Evolutionary conservation across 2,888 invertebrate genomes (phyloP).

Genomic region (Caenorhabditis virilis): DNA sequence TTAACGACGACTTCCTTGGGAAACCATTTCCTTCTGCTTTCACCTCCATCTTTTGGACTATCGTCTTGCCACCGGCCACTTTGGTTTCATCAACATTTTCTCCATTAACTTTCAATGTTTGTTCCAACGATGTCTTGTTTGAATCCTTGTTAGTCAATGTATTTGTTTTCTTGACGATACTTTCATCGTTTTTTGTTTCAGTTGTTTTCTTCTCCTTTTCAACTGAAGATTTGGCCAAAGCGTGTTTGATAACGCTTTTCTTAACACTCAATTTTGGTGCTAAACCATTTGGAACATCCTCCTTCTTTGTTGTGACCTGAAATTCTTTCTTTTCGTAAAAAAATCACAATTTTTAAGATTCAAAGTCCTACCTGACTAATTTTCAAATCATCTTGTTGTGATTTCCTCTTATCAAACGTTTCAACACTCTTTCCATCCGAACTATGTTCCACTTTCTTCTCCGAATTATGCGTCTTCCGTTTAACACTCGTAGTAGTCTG

Average conservation of each 20-base stretch:
- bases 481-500: conserved; percentile 44
- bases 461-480: conserved; percentile 28
- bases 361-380: conserved; percentile 34
- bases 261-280: conserved; percentile 39
- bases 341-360: background rate
- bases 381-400: conserved; percentile 38
- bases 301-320: conserved; percentile 43
- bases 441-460: conserved; percentile 37
- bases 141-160: conserved; percentile 28
- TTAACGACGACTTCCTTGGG: conserved; percentile 33
- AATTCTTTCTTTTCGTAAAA: background rate
- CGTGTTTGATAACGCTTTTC: conserved; percentile 43
- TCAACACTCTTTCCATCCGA: conserved; percentile 43
- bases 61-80: conserved; percentile 23
- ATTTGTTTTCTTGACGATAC: conserved; percentile 30
- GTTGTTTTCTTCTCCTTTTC: conserved; percentile 41
- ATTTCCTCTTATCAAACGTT: conserved; percentile 34
- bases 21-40: conserved; percentile 28
- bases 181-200: conserved; percentile 18
- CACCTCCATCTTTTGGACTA: conserved; percentile 30
- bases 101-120: conserved; percentile 33
- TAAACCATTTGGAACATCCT: conserved; percentile 30
- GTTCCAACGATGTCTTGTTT: conserved; percentile 22
- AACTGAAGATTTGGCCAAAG: conserved; percentile 27
- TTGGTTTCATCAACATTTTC: conserved; percentile 27